Base-by-base conservation (phyloP, 2,113 vertebrate genomes). In the Lophura nycthemera region DNA sequence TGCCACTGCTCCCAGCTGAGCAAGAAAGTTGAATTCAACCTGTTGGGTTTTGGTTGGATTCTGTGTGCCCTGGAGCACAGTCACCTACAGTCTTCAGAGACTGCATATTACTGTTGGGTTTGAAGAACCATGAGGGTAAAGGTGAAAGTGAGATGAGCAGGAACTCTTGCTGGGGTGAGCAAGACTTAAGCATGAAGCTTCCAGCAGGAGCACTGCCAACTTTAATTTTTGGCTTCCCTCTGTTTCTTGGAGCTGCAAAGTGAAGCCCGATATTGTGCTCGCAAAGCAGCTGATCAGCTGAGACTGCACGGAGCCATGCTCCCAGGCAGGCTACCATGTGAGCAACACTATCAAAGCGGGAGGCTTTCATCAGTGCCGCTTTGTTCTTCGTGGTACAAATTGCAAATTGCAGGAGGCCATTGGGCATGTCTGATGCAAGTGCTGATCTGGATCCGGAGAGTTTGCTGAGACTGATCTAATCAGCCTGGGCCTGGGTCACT, bases 331-430 rank as follows among this genome's bases (percentile, higher is more conserved):
- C 50, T 54, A 61, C 22, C 82, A 29, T 13, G 38, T 57, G 79
- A 93, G 64, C 32, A 71, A 21, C 48, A 8, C 65, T 72, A n/a
- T 90, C 69, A 88, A 83, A 86, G 67, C 8, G 12, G 14, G 38
- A 85, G 30, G 24, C 5, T 76, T 47, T 54, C 42, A 85, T 76
- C 84, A 93, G 67, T 9, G 22, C 32, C 22, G 54, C 87, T 95
- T 93, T 95, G 87, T 86, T 91, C 82, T 52, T 29, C 6, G 3
- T 12, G 30, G 6, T 61, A 43, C 29, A 64, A 79, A 47, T 22
- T 1, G 8, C 3, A 74, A 21, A 43, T n/a, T 63, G 54, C 1
- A 0, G 52, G 72, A 36, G 82, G 83, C 89, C 1, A 1, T 52
- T 5, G 61, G 69, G 69, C 76, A 69, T 5, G 6, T 61, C 45